Percentiles rank a stretch among this genome's conserved stretches.
Conservation (phyloP, 2,113 vertebrate species). For the Hyperopisus bebe region DNA sequence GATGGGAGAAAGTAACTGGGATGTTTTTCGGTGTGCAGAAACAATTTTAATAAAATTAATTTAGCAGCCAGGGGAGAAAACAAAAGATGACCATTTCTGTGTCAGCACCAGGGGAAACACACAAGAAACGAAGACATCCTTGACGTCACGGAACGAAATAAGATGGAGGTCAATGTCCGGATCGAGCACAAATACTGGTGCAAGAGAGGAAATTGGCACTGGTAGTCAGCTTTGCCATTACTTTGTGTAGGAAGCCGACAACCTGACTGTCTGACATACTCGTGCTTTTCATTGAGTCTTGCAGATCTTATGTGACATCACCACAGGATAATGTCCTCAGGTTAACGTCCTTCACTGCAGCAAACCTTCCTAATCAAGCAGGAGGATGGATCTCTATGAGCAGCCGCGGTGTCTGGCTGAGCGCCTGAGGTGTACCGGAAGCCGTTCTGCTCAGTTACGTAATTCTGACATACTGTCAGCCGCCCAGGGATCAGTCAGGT, state of each 20-base stretch:
- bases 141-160: neutral
- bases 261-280: neutral
- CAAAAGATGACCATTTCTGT: neutral
- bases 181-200: neutral
- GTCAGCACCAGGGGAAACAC: neutral
- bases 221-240: neutral
- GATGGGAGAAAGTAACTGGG: neutral
- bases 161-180: neutral
- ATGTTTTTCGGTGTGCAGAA: neutral
- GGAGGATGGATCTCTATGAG: neutral
- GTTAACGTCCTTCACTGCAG: neutral
- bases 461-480: neutral
- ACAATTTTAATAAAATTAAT: neutral
- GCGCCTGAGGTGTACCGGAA: neutral
- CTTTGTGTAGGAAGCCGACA: neutral
- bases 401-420: neutral
- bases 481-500: neutral
- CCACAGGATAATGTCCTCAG: neutral
- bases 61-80: neutral
- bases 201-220: neutral
- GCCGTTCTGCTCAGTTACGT: neutral
- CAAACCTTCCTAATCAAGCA: neutral
- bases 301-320: neutral
- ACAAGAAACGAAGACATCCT: neutral
- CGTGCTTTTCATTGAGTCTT: neutral